Base-by-base conservation (phyloP, 2,113 vertebrate genomes). In the Aldabrachelys gigantea region DNA sequence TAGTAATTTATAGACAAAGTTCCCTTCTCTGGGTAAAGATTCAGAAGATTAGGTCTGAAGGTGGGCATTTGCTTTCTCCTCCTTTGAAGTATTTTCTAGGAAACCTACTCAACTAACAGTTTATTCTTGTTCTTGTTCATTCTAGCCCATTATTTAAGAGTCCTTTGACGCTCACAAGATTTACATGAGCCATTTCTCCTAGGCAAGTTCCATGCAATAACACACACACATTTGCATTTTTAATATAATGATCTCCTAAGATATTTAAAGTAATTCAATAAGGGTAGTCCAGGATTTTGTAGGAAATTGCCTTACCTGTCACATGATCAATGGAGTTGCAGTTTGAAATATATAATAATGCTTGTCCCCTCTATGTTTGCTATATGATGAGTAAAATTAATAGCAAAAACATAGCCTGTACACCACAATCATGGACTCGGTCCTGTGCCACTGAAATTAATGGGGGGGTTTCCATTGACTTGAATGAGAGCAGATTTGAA, bases 331-430 rank as follows among this genome's bases (percentile, higher is more conserved):
- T 79, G 88, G 91, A 59, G 62, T 84, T 89, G 27, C n/a, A 56
- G 62, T 95, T 94, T 89, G 31, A 92, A 54, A 80, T 85, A 59
- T 59, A 44, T 24, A 13, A 50, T 76, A 88, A 72, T 89, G 50
- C 92, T 95, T 92, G 72, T 94, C 93, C 72, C 31, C 27, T 82
- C 84, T 90, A 44, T 94, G 72, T 87, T 85, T 62, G 10, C 12
- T 25, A 41, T 24, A 3, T n/a, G 69, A 10, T 80, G 53, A 69
- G 88, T 92, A 49, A 50, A 86, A 44, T 69, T 59, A 85, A 85
- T 83, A 84, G n/a, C 89, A 91, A 86, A 54, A 54, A 9, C 8
- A 9, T 54, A 54, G 21, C 53, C 53, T 22, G 22, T 22, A 54
- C 21, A 22, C 53, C 72, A 22, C 14, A 50, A 6, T 69, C 76